Conservation (phyloP, 2,888 invertebrate genomes). For the Cosmia trapezina region DNA sequence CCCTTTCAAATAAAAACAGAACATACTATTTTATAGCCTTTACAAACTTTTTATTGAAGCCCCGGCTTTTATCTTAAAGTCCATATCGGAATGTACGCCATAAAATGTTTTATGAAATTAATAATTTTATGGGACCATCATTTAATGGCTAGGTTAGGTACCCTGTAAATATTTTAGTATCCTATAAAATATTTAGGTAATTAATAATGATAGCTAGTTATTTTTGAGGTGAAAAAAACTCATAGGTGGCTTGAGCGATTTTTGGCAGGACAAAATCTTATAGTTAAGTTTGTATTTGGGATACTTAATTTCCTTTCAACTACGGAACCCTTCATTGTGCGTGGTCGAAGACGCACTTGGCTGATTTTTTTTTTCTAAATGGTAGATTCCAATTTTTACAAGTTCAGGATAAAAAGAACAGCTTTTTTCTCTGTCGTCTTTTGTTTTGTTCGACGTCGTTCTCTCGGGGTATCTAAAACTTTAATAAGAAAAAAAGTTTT, state of each 20-base stretch:
- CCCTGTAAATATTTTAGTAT: conserved; percentile 20
- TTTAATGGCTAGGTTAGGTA: neutral
- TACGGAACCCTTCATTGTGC: no score
- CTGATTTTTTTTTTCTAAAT: no score
- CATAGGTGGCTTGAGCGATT: no score
- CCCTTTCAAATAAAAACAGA: conserved; percentile 21
- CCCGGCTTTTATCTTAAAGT: conserved; percentile 6
- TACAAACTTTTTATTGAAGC: conserved; percentile 4
- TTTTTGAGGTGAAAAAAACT: no score
- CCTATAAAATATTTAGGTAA: neutral
- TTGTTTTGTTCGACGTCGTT: no score
- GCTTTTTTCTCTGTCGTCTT: no score
- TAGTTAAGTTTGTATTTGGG: no score
- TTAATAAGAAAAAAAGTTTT: neutral
- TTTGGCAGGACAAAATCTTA: no score
- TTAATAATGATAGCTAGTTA: neutral
- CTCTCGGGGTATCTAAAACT: no score
- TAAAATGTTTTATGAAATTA: conserved; percentile 25
- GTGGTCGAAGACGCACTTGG: no score
- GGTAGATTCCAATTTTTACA: neutral
- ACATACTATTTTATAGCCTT: conserved; percentile 32
- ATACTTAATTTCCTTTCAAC: no score
- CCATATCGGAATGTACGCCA: neutral
- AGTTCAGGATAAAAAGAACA: no score
- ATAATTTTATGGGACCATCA: conserved; percentile 23